Evolutionary conservation across 1,140 invertebrate genomes (phyloP), one percentile per base, ranked within the genome.

Genomic region (Pogonomyrmex californicus): DNA sequence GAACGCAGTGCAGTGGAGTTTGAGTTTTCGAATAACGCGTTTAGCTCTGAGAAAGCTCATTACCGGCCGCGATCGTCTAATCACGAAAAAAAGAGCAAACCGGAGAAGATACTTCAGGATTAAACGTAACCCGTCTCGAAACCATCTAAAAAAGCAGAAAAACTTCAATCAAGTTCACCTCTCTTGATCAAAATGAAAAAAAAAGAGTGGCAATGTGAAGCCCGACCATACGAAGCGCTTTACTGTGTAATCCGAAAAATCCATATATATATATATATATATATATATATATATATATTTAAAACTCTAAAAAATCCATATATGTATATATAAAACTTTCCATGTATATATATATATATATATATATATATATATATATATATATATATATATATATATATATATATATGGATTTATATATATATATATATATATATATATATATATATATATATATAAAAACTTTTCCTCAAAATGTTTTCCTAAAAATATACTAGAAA

Each of bases 11-110:
- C 41, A 30, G 30, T 14, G 14, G 33, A 17, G 65, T 10, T 76
- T 12, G 17, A 56, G 73, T 86, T 88, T 58, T 86, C 83, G 76
- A 90, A 92, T 92, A 93, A 93, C 87, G 87, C 86, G 85, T 88
- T 91, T 86, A 91, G 78, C 82, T 54, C 54, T 58, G 75, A 82
- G 83, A 71, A 89, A 92, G 85, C 86, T 91, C 91, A 85, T 92
- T 92, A 91, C 86, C 23, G 49, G 78, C 76, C 65, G 66, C 71
- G 85, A 90, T 89, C 83, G 86, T 88, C 86, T 90, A 91, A 93
- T 91, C 88, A 87, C 54, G 71, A 38, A 36, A 73, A 87, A 75
- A 87, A 75, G 44, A 58, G 30, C 44, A 49, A 68, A 14, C 10
- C 44, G 71, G 14, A 41, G 38, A 79, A 51, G 63, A 77, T 77